These are phyloP conservation scores for Pseudococcus viburni DNA, from an alignment of 2,888 invertebrate species.

Conservation along the genomic window DNA sequence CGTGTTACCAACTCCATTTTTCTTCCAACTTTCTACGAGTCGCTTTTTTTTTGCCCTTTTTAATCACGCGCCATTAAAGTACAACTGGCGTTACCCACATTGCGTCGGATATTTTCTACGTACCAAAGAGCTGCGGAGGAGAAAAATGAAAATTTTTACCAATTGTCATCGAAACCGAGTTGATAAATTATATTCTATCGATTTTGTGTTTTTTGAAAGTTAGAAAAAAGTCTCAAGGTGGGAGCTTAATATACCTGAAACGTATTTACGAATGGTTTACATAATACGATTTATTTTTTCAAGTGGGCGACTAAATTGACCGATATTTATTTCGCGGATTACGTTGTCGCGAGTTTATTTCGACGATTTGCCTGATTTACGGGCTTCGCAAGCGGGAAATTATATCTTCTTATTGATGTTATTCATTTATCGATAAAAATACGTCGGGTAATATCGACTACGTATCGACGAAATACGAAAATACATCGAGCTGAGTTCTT, in stretches of 20 bases:
- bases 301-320: background rate
- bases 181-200: constrained; percentile 43
- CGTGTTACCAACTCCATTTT: constrained; percentile 31
- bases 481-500: background rate
- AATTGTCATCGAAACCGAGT: constrained; percentile 4
- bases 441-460: constrained; percentile 1
- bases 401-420: constrained; percentile 28
- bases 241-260: too few species aligned
- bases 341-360: constrained; percentile 17
- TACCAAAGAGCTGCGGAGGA: background rate
- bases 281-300: background rate
- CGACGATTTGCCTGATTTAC: background rate
- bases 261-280: too few species aligned
- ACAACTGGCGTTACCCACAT: background rate
- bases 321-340: background rate
- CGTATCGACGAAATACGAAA: constrained; percentile 3
- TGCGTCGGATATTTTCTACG: background rate
- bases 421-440: constrained; percentile 33
- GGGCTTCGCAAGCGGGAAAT: background rate
- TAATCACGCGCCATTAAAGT: constrained; percentile 18
- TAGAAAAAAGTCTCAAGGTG: background rate
- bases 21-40: constrained; percentile 8
- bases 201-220: background rate
- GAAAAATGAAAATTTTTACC: constrained; percentile 4
- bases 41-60: background rate